These are phyloP conservation scores for Neoscelio sp. DNA, from an alignment of 2,888 invertebrate genomes.

Conservation along the genomic window DNA sequence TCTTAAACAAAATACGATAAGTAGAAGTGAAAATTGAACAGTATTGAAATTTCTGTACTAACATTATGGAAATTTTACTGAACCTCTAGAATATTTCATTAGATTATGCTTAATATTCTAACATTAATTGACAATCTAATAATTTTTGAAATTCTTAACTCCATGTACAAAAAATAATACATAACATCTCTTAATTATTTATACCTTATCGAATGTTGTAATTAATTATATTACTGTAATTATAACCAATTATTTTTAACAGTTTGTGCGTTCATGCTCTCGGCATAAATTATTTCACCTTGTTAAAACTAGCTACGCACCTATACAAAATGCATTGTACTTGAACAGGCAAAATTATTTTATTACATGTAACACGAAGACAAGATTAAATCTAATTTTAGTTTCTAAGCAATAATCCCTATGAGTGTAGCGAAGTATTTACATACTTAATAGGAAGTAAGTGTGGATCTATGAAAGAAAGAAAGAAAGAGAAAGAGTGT, in stretches of 20 bases:
- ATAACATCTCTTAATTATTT: too few species aligned
- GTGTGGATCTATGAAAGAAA: conserved; percentile 8
- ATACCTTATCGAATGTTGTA: too few species aligned
- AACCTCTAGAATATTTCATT: too few species aligned
- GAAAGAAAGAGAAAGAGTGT: conserved; percentile 51
- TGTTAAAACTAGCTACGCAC: conserved; percentile 17
- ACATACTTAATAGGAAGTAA: conserved; percentile 61
- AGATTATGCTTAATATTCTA: too few species aligned
- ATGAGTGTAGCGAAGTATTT: conserved; percentile 44
- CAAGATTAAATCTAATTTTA: conserved; percentile 46
- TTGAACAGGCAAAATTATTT: conserved; percentile 35
- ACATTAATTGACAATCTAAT: too few species aligned
- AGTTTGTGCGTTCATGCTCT: background rate
- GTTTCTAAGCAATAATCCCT: conserved; percentile 36
- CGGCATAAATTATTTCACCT: conserved; percentile 14
- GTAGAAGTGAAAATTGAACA: too few species aligned
- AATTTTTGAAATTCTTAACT: too few species aligned
- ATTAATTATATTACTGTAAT: background rate
- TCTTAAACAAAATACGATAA: too few species aligned
- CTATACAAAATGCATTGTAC: conserved; percentile 5
- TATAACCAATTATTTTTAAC: background rate
- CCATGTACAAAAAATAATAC: too few species aligned
- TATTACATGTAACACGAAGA: conserved; percentile 32
- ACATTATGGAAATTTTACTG: too few species aligned
- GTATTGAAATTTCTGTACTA: too few species aligned